Base-by-base conservation (phyloP, 2,113 vertebrate species). In the Corythoichthys intestinalis region DNA sequence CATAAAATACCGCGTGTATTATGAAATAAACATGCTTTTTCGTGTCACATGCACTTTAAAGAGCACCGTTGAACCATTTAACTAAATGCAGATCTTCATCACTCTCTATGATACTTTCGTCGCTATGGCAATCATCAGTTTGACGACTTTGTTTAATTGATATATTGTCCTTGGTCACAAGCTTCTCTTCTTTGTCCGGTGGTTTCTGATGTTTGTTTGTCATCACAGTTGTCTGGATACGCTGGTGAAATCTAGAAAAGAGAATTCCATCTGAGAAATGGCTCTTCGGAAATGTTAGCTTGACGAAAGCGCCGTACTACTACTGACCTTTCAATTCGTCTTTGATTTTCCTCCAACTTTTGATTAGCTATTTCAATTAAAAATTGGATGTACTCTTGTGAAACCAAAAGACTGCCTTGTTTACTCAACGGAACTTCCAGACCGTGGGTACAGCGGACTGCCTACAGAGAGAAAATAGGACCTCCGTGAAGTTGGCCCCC, bases 341-440 rank as follows among this genome's bases (percentile, higher is more conserved):
- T 93, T 3, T 86, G 83, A 77, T 98, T 98, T 85, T 98, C 95
- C 56, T 95, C 93, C 94, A 98, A 93, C 86, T 98, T 99, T 74
- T 81, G 88, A 90, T 98, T 98, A 69, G 95, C 95, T 71, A 90
- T 74, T 17, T 90, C 84, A 68, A 94, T 66, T 0, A 99, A 77
- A 81, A 95, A 98, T 17, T 91, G 72, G 9, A 98, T 81, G 71
- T 99, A 98, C 17, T 98, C 92, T 1, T 92, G 89, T 0, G 87
- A 93, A 70, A 97, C 94, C 82, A 98, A 89, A 50, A 94, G 41
- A 46, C 78, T 90, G 46, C 95, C 96, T n/a, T 86, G 77, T 9
- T 80, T 91, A 75, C 88, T 94, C 73, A 99, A 74, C 0, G 96
- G 96, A 79, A 98, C 97, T 88, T 98, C 97, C 71, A 99, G 89